Evolutionary conservation across 2,797 vertebrate genomes (phyloP).

Genomic region (Pangasius larnaudii): DNA sequence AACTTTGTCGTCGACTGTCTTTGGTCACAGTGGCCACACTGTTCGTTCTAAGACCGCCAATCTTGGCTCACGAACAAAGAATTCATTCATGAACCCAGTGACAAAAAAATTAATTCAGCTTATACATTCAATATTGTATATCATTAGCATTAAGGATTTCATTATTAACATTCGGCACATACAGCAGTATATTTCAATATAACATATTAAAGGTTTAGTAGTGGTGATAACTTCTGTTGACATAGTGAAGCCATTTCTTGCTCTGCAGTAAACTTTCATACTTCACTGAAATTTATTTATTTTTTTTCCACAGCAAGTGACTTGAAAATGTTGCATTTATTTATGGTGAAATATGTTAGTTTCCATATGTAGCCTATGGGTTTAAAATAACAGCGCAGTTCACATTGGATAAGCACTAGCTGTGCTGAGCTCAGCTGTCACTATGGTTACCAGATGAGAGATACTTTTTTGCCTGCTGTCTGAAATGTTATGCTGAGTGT

Average conservation of each 20-base stretch:
- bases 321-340: too few relatives aligned
- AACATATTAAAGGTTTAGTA: background rate
- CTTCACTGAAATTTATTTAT: too few relatives aligned
- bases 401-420: background rate
- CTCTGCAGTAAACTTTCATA: background rate
- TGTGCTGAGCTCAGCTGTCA: constrained; percentile 15
- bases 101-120: background rate
- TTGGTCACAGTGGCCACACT: background rate
- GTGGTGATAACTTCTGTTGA: background rate
- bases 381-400: background rate
- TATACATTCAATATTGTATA: background rate
- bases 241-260: background rate
- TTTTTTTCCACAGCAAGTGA: background rate
- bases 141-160: background rate
- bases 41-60: background rate
- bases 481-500: constrained; percentile 1
- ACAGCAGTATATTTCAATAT: too few relatives aligned
- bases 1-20: background rate
- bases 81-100: background rate
- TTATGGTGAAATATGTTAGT: background rate
- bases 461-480: constrained; percentile 10
- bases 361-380: background rate
- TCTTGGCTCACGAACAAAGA: background rate
- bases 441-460: background rate
- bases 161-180: background rate